A percentile compares a stretch with the other conserved stretches of the same genome.
Evolutionary conservation across 1,140 invertebrate genomes (phyloP).

Genomic region (Druon quercuslanigerum): DNA sequence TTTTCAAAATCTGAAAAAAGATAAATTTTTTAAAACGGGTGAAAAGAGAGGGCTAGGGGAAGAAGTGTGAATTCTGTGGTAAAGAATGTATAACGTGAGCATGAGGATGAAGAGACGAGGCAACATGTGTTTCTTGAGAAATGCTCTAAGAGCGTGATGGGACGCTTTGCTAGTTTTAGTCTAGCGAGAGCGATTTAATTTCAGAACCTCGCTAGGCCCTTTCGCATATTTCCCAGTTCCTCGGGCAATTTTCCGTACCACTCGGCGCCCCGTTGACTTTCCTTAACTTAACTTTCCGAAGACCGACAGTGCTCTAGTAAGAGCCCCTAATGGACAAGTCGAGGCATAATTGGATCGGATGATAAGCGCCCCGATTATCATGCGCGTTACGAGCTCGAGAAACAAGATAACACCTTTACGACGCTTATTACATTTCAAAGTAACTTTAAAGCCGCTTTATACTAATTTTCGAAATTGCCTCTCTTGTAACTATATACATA

Average conservation of each 20-base stretch:
- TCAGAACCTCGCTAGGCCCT: conserved; percentile 44
- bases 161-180: conserved; percentile 52
- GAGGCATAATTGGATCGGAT: conserved; percentile 54
- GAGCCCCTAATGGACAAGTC: conserved; percentile 55
- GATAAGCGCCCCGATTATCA: conserved; percentile 45
- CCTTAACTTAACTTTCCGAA: conserved; percentile 54
- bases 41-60: conserved; percentile 37
- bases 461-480: conserved; percentile 41
- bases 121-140: conserved; percentile 43
- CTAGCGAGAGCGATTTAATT: conserved; percentile 52
- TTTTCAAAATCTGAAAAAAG: neutral
- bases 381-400: conserved; percentile 47
- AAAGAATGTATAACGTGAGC: conserved; percentile 31
- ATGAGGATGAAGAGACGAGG: conserved; percentile 37
- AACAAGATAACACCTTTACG: conserved; percentile 44
- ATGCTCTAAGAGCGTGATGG: conserved; percentile 53
- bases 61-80: neutral
- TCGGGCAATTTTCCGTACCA: conserved; percentile 63
- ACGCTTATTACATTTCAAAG: conserved; percentile 37
- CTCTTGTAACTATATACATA: conserved; percentile 28
- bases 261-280: conserved; percentile 48
- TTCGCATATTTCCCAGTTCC: conserved; percentile 62
- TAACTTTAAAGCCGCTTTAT: conserved; percentile 46
- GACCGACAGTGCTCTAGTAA: conserved; percentile 48
- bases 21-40: neutral